phyloP scores from a whole-genome alignment of 2,113 vertebrate species.

The Nansenia antarctica region DNA sequence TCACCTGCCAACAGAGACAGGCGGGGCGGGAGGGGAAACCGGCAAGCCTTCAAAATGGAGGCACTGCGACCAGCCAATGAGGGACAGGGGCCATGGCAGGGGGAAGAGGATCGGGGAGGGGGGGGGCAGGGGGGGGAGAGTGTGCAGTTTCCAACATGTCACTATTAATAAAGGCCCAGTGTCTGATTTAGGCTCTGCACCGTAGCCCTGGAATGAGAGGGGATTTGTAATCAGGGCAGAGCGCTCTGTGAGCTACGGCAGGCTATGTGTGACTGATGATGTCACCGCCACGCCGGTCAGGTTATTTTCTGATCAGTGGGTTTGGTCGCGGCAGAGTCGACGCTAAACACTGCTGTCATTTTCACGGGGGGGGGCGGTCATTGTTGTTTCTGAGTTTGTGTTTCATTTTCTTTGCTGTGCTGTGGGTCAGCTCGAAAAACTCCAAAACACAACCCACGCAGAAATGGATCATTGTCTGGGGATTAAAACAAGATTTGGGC shows the following conservation, averaged over 20 bases:
- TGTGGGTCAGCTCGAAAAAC: background rate
- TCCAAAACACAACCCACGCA: background rate
- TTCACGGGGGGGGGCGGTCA: background rate
- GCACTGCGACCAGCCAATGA: constrained; percentile 37
- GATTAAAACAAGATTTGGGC: too few species aligned
- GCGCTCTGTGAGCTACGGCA: constrained; percentile 29
- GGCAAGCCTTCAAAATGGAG: constrained; percentile 63
- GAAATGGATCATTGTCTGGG: too few species aligned
- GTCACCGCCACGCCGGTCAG: constrained; percentile 26
- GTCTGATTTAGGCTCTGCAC: constrained; percentile 57
- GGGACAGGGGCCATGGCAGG: constrained; percentile 8
- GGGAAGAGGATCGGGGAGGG: constrained; percentile 11
- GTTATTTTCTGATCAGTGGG: constrained; percentile 56
- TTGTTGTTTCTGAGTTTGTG: background rate
- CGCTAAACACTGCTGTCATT: background rate
- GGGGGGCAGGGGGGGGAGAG: constrained; percentile 31
- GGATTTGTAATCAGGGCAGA: constrained; percentile 53
- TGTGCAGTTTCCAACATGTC: constrained; percentile 48
- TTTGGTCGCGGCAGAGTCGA: constrained; percentile 12
- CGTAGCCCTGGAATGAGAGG: constrained; percentile 56
- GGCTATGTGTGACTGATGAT: constrained; percentile 48
- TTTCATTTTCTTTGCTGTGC: background rate
- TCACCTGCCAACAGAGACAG: constrained; percentile 73
- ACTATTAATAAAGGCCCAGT: constrained; percentile 72
- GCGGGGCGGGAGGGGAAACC: constrained; percentile 54